Percentiles rank a stretch among this genome's conserved stretches.
Evolutionary conservation across 2,797 vertebrate genomes (phyloP).

Genomic region (Glyptemys insculpta): DNA sequence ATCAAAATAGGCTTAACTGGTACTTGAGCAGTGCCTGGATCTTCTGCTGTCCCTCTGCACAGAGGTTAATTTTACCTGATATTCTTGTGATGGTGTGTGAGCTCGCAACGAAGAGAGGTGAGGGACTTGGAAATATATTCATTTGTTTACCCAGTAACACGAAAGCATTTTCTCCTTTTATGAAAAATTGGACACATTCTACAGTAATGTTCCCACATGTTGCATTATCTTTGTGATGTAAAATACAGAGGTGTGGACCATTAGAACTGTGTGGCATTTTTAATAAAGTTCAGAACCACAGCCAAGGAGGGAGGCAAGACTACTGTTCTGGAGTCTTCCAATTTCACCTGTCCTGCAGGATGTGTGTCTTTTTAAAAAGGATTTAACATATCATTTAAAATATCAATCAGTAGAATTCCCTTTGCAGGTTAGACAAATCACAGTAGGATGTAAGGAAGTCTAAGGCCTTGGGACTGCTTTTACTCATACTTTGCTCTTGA

Average conservation of each 20-base stretch:
- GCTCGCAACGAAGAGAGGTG: neutral
- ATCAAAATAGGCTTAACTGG: neutral
- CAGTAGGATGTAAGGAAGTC: neutral
- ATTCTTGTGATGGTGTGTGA: neutral
- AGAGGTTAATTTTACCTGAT: neutral
- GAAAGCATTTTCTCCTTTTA: neutral
- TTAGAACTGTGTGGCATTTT: rapidly evolving
- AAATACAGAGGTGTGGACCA: neutral
- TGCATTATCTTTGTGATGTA: neutral
- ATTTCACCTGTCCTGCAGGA: neutral
- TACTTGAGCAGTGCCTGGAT: neutral
- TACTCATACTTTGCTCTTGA: neutral
- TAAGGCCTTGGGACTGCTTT: neutral
- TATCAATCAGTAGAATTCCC: neutral
- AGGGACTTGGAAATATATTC: neutral
- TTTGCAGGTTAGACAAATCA: neutral
- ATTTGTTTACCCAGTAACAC: neutral
- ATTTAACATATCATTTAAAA: no score
- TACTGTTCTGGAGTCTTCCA: neutral
- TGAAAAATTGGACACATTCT: neutral
- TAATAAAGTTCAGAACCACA: neutral
- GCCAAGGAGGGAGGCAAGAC: neutral
- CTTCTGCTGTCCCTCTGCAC: neutral
- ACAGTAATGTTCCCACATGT: neutral
- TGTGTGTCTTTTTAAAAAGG: neutral